Evolutionary conservation across 2,113 vertebrate species (phyloP).

Genomic region (Ceratotherium simum): DNA sequence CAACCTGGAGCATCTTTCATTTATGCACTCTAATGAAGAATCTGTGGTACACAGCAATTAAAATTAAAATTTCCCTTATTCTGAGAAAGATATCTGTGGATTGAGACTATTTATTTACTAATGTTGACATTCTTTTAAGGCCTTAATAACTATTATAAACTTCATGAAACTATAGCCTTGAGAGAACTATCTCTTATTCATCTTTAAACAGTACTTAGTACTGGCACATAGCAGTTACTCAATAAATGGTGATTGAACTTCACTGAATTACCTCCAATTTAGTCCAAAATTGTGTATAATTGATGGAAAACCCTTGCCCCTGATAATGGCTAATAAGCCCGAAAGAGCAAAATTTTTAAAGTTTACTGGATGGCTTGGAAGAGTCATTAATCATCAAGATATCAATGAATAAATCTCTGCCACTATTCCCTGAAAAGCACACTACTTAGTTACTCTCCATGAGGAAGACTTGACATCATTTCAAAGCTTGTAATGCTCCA

Average conservation of each 20-base stretch:
- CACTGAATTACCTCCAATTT: not conserved
- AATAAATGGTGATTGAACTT: not conserved
- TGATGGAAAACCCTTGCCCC: not conserved
- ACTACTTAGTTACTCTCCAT: not conserved
- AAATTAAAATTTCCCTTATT: not conserved
- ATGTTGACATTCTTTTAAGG: not conserved
- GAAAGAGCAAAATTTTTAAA: not conserved
- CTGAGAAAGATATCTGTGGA: not conserved
- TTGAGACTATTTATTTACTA: not conserved
- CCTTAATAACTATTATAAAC: not conserved
- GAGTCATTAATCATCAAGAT: not conserved
- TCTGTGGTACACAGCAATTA: not conserved
- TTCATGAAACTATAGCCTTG: not conserved
- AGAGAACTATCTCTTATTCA: not conserved
- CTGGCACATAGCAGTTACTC: not conserved
- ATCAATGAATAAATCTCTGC: not conserved
- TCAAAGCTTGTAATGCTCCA: not conserved
- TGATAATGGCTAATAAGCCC: not conserved
- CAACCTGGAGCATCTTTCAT: not conserved
- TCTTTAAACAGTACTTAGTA: not conserved
- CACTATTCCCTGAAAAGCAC: not conserved
- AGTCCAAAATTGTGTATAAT: not conserved
- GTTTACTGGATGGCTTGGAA: not conserved
- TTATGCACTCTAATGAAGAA: not conserved
- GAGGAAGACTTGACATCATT: rapidly evolving